phyloP scores from a whole-genome alignment of 2,888 invertebrate species.

The Hyposoter dolosus region DNA sequence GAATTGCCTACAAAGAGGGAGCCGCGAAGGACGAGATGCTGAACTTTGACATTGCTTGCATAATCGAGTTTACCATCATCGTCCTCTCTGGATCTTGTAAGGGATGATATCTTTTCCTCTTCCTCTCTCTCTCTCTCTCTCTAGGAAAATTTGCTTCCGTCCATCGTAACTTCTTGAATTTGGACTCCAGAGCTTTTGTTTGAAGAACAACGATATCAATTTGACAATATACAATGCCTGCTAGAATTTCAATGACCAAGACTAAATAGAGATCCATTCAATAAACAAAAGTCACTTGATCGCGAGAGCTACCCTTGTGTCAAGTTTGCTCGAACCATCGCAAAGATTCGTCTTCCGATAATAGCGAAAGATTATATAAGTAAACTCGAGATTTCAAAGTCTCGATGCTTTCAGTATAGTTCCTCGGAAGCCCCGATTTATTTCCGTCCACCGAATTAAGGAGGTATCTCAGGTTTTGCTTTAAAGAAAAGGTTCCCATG shows the following conservation, averaged over 20 bases:
- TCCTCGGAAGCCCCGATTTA: not conserved
- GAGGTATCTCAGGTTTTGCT: not conserved
- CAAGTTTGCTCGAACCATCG: constrained; percentile 10
- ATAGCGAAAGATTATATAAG: not conserved
- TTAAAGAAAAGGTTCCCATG: not conserved
- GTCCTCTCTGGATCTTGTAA: constrained; percentile 17
- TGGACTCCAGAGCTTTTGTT: constrained; percentile 3
- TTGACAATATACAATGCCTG: not conserved
- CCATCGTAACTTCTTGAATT: constrained; percentile 3
- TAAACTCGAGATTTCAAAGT: not conserved
- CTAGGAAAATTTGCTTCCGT: constrained; percentile 39
- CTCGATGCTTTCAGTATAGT: not conserved
- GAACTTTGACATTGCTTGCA: constrained; percentile 47
- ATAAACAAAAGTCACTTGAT: constrained; percentile 32
- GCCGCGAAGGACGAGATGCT: constrained; percentile 9
- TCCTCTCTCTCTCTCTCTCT: not conserved
- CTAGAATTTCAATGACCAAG: not conserved
- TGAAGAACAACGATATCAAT: constrained; percentile 15
- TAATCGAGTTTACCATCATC: constrained; percentile 55
- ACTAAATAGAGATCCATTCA: constrained; percentile 22
- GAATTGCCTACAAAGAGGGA: constrained; percentile 18
- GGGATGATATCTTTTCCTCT: constrained; percentile 23
- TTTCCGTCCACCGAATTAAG: not conserved
- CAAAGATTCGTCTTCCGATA: constrained; percentile 23
- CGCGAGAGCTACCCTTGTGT: not conserved